Evolutionary conservation across 2,797 vertebrate species (phyloP).

Genomic region (Chaetodon trifasciatus): DNA sequence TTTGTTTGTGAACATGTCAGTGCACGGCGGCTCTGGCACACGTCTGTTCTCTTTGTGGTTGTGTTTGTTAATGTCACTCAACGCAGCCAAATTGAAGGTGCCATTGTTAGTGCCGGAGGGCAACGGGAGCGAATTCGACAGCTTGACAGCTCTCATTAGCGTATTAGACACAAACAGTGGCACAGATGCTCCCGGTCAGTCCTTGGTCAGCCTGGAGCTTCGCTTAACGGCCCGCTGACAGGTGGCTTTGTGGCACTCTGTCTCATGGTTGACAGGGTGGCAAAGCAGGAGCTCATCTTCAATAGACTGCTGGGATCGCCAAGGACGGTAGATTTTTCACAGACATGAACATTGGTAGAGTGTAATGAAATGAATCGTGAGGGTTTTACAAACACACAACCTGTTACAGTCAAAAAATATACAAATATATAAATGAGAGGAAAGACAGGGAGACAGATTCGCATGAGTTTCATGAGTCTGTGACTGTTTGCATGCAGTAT

Average conservation of each 20-base stretch:
- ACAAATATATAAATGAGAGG: constrained; percentile 2
- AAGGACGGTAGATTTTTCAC: constrained; percentile 69
- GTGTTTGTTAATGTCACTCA: constrained; percentile 79
- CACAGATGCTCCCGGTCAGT: constrained; percentile 85
- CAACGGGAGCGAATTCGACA: constrained; percentile 78
- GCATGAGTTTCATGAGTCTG: background rate
- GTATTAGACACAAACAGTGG: constrained; percentile 83
- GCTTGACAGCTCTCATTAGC: constrained; percentile 86
- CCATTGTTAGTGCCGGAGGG: constrained; percentile 80
- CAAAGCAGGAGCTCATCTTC: constrained; percentile 75
- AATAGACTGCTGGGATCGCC: constrained; percentile 69
- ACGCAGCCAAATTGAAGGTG: constrained; percentile 81
- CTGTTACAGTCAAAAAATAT: background rate
- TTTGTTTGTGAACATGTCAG: constrained; percentile 63
- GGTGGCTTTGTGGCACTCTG: constrained; percentile 84
- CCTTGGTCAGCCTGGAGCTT: constrained; percentile 77
- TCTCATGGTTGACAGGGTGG: constrained; percentile 80
- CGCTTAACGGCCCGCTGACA: constrained; percentile 80
- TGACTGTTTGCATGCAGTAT: background rate
- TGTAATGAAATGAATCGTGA: constrained; percentile 35
- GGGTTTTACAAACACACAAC: constrained; percentile 31
- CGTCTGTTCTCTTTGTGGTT: constrained; percentile 66
- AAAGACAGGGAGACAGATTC: background rate
- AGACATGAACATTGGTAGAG: constrained; percentile 29
- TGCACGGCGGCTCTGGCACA: constrained; percentile 38